Conservation (phyloP, 1,140 invertebrate genomes). For the Drosophila rhopaloa region DNA sequence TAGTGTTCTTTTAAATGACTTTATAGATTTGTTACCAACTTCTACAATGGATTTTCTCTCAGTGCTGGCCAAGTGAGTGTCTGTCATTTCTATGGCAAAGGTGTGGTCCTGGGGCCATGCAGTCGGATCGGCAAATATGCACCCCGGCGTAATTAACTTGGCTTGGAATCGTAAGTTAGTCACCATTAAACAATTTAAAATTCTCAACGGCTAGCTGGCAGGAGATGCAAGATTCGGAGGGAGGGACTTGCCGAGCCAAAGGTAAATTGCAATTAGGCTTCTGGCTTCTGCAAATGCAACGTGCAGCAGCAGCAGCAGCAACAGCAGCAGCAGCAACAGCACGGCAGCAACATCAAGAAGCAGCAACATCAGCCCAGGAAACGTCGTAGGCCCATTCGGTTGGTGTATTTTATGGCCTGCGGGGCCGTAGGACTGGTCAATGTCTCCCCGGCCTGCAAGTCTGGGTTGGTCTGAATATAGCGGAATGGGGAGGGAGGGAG, state of each 20-base stretch:
- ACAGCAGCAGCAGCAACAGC: constrained; percentile 3
- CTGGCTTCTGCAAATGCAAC: constrained; percentile 73
- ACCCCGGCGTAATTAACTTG: constrained; percentile 81
- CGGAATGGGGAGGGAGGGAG: not conserved
- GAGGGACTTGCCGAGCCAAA: constrained; percentile 51
- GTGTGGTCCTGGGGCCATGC: constrained; percentile 57
- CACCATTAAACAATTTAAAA: constrained; percentile 84
- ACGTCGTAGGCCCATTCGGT: constrained; percentile 64
- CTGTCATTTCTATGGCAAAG: constrained; percentile 41
- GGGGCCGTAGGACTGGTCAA: constrained; percentile 61
- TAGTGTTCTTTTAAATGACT: not conserved
- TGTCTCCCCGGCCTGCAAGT: constrained; percentile 48
- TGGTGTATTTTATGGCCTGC: constrained; percentile 74
- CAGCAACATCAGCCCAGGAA: constrained; percentile 19
- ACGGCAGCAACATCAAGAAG: constrained; percentile 23
- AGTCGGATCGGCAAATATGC: constrained; percentile 74
- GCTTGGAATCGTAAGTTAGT: constrained; percentile 82
- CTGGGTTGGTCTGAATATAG: constrained; percentile 22
- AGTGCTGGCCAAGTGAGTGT: constrained; percentile 11
- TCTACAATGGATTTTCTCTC: not conserved
- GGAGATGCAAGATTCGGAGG: constrained; percentile 15
- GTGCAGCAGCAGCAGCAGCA: constrained; percentile 20
- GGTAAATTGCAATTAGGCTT: constrained; percentile 83
- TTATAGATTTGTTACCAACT: not conserved
- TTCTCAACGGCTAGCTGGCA: constrained; percentile 64